These are phyloP conservation scores for Muntiacus reevesi DNA, from an alignment of 2,113 vertebrate genomes.

Conservation along the genomic window DNA sequence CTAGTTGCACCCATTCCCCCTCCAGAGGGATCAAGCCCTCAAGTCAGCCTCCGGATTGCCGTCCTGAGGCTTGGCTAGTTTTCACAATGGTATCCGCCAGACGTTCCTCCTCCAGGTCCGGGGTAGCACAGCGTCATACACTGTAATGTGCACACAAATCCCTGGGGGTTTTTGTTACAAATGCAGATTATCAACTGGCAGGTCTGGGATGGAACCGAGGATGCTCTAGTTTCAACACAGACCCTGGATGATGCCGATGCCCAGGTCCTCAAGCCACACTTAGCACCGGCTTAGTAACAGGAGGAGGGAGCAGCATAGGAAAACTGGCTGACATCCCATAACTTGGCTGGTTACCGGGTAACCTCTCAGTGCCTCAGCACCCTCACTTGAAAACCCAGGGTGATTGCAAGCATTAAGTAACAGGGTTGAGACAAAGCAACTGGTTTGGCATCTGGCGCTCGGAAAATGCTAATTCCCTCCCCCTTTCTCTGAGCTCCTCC, in stretches of 20 bases:
- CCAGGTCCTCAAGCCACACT: not conserved
- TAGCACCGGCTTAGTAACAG: not conserved
- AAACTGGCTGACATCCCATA: not conserved
- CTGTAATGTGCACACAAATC: not conserved
- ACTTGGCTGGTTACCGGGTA: not conserved
- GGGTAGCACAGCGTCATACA: not conserved
- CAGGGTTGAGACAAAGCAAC: not conserved
- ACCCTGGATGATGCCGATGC: not conserved
- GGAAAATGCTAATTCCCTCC: not conserved
- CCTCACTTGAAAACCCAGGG: not conserved
- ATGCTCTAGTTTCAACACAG: not conserved
- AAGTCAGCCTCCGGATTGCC: not conserved
- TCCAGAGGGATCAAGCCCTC: not conserved
- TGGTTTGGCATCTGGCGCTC: not conserved
- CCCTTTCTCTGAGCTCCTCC: not conserved
- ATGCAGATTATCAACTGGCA: not conserved
- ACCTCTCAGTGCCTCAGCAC: not conserved
- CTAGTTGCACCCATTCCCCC: not conserved
- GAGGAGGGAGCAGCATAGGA: not conserved
- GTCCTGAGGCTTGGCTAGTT: not conserved
- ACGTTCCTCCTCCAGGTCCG: not conserved
- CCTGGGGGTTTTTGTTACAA: not conserved
- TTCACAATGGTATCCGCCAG: not conserved
- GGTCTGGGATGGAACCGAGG: not conserved
- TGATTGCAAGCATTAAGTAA: not conserved